Conservation (phyloP, 2,113 vertebrate genomes). For the Oreochromis niloticus region DNA sequence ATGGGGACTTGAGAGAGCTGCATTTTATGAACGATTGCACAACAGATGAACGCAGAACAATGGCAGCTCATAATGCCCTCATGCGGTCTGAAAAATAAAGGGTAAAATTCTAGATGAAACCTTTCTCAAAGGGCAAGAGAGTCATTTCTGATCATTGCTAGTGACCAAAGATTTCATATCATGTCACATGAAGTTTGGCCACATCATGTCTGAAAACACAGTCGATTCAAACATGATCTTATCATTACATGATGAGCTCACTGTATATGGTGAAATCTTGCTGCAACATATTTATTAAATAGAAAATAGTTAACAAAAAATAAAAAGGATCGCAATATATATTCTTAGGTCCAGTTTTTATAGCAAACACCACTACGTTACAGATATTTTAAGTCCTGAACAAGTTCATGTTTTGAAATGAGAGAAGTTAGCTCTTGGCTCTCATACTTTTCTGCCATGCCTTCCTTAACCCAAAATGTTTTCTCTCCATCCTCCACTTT, state of each 20-base stretch:
- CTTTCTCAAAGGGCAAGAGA: not conserved
- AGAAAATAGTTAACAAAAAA: not conserved
- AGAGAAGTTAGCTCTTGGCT: not conserved
- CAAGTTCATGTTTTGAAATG: not conserved
- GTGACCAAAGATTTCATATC: not conserved
- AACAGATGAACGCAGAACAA: not conserved
- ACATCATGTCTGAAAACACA: not conserved
- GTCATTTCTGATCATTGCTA: not conserved
- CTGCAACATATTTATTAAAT: not conserved
- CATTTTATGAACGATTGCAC: not conserved
- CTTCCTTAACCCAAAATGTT: not conserved
- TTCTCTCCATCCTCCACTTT: not conserved
- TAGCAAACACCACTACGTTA: not conserved
- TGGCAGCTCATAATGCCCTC: not conserved
- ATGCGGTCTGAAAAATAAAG: not conserved
- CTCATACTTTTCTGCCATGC: not conserved
- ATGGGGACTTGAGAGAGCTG: not conserved
- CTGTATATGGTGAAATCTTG: not conserved
- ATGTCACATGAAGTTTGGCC: not conserved
- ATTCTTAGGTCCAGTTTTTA: not conserved
- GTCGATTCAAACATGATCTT: not conserved
- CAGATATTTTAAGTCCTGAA: not conserved
- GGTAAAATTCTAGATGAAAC: not conserved
- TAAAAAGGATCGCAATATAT: not conserved
- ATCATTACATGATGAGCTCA: not conserved